These are phyloP conservation scores for Callopanchax toddi DNA, from an alignment of 2,113 vertebrate species.

Conservation along the genomic window DNA sequence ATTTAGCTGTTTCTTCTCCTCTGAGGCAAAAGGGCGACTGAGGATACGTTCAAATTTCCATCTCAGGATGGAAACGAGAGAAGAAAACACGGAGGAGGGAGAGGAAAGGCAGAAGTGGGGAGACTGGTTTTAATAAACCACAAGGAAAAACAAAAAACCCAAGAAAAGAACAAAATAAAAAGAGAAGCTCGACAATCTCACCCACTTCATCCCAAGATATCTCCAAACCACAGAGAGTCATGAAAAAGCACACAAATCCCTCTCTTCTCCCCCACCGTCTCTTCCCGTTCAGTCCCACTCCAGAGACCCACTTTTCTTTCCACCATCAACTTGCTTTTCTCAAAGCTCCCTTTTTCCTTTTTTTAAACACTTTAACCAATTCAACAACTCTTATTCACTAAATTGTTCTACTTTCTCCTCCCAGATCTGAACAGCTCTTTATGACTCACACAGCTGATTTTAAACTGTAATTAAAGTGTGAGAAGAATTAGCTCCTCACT, in stretches of 20 bases:
- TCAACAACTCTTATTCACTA: slow-evolving; percentile 10
- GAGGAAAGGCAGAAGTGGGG: slow-evolving; percentile 1
- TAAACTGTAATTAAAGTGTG: slow-evolving; percentile 78
- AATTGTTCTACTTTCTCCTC: slow-evolving; percentile 29
- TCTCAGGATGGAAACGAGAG: slow-evolving; percentile 10
- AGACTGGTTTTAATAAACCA: slow-evolving; percentile 42
- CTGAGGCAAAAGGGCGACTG: slow-evolving; percentile 25
- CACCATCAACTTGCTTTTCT: slow-evolving; percentile 29
- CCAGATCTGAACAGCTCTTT: too few species aligned
- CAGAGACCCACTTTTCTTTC: slow-evolving; percentile 45
- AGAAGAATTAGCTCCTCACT: slow-evolving; percentile 29
- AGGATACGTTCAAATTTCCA: slow-evolving; percentile 46
- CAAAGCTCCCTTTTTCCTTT: slow-evolving; percentile 17
- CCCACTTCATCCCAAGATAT: slow-evolving; percentile 60
- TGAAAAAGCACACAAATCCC: slow-evolving; percentile 58
- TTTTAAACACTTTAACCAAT: slow-evolving; percentile 20
- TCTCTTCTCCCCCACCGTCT: slow-evolving; percentile 43
- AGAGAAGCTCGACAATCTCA: slow-evolving; percentile 43
- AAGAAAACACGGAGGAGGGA: neutral
- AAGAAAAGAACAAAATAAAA: slow-evolving; percentile 40
- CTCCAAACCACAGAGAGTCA: slow-evolving; percentile 51
- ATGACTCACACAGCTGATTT: slow-evolving; percentile 31
- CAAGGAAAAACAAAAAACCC: slow-evolving; percentile 50
- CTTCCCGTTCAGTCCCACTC: slow-evolving; percentile 48
- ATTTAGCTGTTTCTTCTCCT: slow-evolving; percentile 9